Evolutionary conservation across 1,140 invertebrate genomes (phyloP), one percentile per base, ranked within the genome.

Genomic region (Whitmania pigra): DNA sequence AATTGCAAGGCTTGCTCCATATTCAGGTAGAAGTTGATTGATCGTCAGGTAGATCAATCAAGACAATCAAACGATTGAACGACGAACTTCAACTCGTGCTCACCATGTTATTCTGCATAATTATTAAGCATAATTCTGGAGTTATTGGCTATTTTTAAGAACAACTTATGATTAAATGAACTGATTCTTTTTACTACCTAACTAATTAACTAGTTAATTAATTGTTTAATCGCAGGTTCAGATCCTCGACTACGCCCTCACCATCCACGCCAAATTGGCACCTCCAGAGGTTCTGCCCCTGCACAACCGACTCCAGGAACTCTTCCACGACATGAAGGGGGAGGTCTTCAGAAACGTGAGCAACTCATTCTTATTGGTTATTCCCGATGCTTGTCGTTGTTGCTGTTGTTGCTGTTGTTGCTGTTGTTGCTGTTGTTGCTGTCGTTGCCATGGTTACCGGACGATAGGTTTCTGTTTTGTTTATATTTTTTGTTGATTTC

Each of bases 281-380:
- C 89, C 92, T 0, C 77, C 86, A 0, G 89, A 88, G 18, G 88
- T 95, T 0, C 89, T 90, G 73, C 92, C 92, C 1, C 78, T 97
- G 36, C 93, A 96, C 76, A 88, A 89, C 76, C 86, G 90, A 71
- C 82, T 97, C 9, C 84, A 91, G n/a, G 92, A 94, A 78, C 85
- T 90, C 63, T 92, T 94, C 76, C 87, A 85, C 0, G 88, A 91
- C 75, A 83, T 94, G 54, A 87, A 88, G 75, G 87, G 89, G 76
- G 87, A 87, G 73, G 79, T 91, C 0, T 87, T 86, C 29, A 76
- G 79, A 27, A 54, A 67, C 18, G 71, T 74, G 68, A 73, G 69
- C 15, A 49, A 0, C 29, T 13, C 13, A 4, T 29, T 5, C 17
- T 60, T 4, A 25, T 4, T 6, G 4, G n/a, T 25, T 29, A 17